These are phyloP conservation scores for Crypturellus undulatus DNA, from an alignment of 2,113 vertebrate species.

Conservation along the genomic window DNA sequence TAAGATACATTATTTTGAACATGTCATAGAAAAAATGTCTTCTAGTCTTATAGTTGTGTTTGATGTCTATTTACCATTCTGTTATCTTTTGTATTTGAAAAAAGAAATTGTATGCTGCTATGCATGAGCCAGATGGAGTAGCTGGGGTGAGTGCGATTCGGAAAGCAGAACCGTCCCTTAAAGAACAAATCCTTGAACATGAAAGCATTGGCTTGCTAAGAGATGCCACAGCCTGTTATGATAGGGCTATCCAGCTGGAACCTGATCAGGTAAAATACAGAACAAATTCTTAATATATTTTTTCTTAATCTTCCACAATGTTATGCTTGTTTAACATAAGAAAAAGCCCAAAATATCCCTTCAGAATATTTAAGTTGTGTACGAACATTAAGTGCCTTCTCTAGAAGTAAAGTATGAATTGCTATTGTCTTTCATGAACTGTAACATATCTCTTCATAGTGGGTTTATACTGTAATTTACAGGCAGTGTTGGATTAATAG, in stretches of 20 bases:
- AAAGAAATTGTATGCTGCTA: conserved; percentile 92
- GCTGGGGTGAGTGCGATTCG: conserved; percentile 94
- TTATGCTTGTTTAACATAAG: background rate
- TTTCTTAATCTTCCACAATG: background rate
- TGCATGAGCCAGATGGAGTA: conserved; percentile 98
- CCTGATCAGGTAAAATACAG: conserved; percentile 88
- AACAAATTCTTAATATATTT: background rate
- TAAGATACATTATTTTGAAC: background rate
- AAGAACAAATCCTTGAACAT: conserved; percentile 97
- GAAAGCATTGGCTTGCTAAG: conserved; percentile 95
- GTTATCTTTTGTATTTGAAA: conserved; percentile 5
- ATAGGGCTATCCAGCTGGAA: conserved; percentile 95
- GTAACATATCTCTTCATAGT: background rate
- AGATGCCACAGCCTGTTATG: conserved; percentile 97
- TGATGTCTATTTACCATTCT: conserved; percentile 1
- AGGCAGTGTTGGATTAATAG: background rate
- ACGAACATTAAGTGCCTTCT: background rate
- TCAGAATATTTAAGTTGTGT: background rate
- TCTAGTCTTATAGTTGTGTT: background rate
- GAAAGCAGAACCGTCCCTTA: conserved; percentile 92
- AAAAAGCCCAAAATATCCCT: background rate
- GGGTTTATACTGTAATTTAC: background rate
- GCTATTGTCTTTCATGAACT: background rate
- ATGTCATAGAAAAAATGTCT: background rate
- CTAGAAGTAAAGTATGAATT: background rate